Evolutionary conservation across 2,888 invertebrate genomes (phyloP), one percentile per base, ranked within the genome.

Genomic region (Ormia ochracea): DNA sequence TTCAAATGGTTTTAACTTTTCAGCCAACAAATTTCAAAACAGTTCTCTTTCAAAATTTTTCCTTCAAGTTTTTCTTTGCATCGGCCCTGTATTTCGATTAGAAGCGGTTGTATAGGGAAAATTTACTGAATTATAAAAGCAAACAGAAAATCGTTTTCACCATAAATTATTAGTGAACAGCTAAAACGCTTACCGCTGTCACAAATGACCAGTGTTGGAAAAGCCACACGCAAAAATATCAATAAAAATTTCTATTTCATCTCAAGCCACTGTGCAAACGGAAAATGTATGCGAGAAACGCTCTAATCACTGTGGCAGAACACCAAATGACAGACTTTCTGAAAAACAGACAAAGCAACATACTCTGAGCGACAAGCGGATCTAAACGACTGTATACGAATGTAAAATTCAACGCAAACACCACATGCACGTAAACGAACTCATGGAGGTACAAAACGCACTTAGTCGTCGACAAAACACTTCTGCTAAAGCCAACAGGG

Each of bases 161-260:
- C 68, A 80, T 80, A 76, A 80, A 76, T 80, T 76, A 80, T 56
- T 61, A 68, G 61, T 76, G 72, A 76, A 76, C 75, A 80, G 76
- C 76, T 66, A 80, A 69, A 81, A 78, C 69, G 78, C 78, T 73
- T 70, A 78, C 78, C 56, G 76, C 82, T 79, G 81, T 82, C 82
- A 81, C 61, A 80, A 74, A 65, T 65, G 81, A 81, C 82, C 81
- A 80, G 78, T 80, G 72, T 50, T 74, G 58, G 28, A 68, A 59
- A 77, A 70, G 56, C 50, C 76, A 77, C 76, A 70, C 63, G 41
- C 63, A 58, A 6, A 70, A 59, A 59, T 70, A 59, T 59, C 50
- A 43, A 43, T 52, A 36, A 66, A 14, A 33, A 2, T 48, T 14
- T 52, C 3, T 17, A 45, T 6, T 7, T n/a, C n/a, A n/a, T n/a